Conservation (phyloP, 2,888 invertebrate genomes). For the Hydraecia micacea region DNA sequence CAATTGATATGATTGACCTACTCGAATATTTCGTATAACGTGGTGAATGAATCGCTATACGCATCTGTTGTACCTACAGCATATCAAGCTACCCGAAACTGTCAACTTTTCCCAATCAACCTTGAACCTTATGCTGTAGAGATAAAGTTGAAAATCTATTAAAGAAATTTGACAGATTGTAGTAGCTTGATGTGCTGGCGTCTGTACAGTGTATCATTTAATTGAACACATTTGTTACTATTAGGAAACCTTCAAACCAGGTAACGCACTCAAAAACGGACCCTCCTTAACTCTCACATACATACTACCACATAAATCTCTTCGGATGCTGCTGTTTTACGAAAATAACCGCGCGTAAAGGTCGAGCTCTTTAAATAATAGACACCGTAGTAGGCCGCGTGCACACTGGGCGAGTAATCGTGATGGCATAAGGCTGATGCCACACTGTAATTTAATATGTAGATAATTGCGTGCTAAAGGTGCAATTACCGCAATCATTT, state of each 20-base stretch:
- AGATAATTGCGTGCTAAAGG: too few species aligned
- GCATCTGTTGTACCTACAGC: too few species aligned
- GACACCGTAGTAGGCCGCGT: constrained; percentile 18
- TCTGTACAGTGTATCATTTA: too few species aligned
- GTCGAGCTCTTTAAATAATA: constrained; percentile 51
- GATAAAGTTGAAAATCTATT: too few species aligned
- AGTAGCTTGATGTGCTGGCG: too few species aligned
- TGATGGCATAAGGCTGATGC: neutral
- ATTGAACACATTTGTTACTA: neutral
- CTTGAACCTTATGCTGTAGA: too few species aligned
- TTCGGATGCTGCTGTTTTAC: constrained; percentile 23
- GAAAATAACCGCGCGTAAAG: constrained; percentile 43
- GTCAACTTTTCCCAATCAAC: too few species aligned
- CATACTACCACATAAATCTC: constrained; percentile 20
- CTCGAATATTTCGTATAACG: too few species aligned
- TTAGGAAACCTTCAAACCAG: neutral
- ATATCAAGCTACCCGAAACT: too few species aligned
- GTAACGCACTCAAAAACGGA: neutral
- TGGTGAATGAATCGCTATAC: too few species aligned
- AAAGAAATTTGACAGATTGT: too few species aligned
- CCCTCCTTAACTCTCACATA: neutral
- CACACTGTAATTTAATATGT: neutral
- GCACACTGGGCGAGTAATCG: neutral
- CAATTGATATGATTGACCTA: too few species aligned
- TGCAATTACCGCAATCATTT: neutral